A percentile compares a stretch with the other conserved stretches of the same genome.
phyloP scores from a whole-genome alignment of 2,888 invertebrate species.

The Cerceris ruficornis region DNA sequence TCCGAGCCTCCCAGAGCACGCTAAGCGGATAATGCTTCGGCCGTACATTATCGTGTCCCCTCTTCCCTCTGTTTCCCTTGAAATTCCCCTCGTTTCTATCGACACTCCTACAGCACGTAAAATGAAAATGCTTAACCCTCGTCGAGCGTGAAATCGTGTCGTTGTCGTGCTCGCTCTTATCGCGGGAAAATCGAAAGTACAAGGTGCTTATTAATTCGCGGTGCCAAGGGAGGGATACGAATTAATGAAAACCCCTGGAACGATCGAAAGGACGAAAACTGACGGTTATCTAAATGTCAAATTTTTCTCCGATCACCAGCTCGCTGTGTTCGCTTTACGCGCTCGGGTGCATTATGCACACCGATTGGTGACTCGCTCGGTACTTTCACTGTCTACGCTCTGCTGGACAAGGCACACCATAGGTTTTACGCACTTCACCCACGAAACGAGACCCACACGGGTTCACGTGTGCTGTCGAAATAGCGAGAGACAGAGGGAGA shows the following conservation, averaged over 20 bases:
- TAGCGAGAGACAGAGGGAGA: not conserved
- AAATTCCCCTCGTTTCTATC: conserved; percentile 20
- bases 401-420: conserved; percentile 37
- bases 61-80: not conserved
- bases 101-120: conserved; percentile 14
- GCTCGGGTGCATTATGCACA: conserved; percentile 10
- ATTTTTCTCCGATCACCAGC: conserved; percentile 50
- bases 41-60: conserved; percentile 8
- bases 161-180: too few species aligned
- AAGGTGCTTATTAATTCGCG: not conserved
- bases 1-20: not conserved
- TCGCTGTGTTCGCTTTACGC: conserved; percentile 1
- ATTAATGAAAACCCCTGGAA: not conserved
- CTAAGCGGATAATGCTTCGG: conserved; percentile 18
- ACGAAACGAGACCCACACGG: conserved; percentile 10
- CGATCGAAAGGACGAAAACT: conserved; percentile 31
- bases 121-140: conserved; percentile 20
- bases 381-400: conserved; percentile 69
- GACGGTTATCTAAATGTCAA: conserved; percentile 59
- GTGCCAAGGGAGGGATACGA: not conserved
- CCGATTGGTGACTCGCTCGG: conserved; percentile 43
- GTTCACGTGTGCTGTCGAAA: not conserved
- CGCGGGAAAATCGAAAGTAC: not conserved
- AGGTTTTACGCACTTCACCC: conserved; percentile 7
- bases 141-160: not conserved